Evolutionary conservation across 2,888 invertebrate genomes (phyloP), one percentile per base, ranked within the genome.

Genomic region (Apantesis nais): DNA sequence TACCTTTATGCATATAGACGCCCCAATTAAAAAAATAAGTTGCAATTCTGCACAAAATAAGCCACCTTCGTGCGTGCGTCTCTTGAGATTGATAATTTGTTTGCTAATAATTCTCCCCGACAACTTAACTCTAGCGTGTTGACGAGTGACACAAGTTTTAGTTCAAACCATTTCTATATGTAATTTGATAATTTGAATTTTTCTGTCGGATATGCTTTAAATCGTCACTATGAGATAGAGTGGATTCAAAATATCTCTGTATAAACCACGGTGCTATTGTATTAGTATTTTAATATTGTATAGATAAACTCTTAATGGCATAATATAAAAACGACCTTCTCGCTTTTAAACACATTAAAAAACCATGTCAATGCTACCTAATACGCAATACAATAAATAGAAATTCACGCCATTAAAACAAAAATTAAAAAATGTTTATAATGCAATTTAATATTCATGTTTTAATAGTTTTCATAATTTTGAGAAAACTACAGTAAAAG

Each of bases 351-450:
- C 0, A 58, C 58, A 58, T 58, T 58, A 29, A 25, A 55, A 55
- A 55, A 55, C 55, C 55, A 25, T 55, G 55, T 55, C 55, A 55
- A 55, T 55, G 55, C 55, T 55, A 25, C 55, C 55, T 55, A 25
- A 29, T 29, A 58, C 58, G 29, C 29, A 4, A 16, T 29, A 58
- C 19, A 41, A 16, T 22, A 48, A 9, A 58, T 58, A 25, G 1
- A 29, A 25, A 29, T 25, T 11, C 16, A 2, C 16, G 29, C 25
- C 29, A 58, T 58, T 58, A 58, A 29, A 58, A 58, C 29, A 16
- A 16, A 58, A 58, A 16, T 29, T 14, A 25, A 12, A 14, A 55
- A 29, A 25, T 16, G 14, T 16, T 22, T 19, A 22, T 25, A 4
- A 55, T 55, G 14, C 12, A 25, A 25, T 55, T 55, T 11, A 9